These are phyloP conservation scores for Corythoichthys haematopterus DNA, from an alignment of 2,113 vertebrate genomes.

Conservation along the genomic window DNA sequence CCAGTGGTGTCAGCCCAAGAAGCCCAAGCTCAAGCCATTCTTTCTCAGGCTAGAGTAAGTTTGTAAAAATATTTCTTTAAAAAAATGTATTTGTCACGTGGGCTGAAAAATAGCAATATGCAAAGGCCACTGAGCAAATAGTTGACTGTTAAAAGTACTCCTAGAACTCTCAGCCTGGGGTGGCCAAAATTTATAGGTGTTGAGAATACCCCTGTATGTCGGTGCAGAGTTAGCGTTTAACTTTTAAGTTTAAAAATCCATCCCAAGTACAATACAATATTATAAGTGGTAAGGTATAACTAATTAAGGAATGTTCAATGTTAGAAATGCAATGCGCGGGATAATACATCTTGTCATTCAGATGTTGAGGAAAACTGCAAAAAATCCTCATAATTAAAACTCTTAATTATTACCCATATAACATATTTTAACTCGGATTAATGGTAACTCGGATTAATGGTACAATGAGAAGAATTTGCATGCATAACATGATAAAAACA, in stretches of 20 bases:
- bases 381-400: too few relatives aligned
- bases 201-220: conserved; percentile 12
- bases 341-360: too few relatives aligned
- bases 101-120: conserved; percentile 37
- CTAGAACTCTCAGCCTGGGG: conserved; percentile 21
- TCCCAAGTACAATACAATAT: not conserved
- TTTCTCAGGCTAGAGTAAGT: conserved; percentile 94
- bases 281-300: too few relatives aligned
- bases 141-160: conserved; percentile 67
- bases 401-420: too few relatives aligned
- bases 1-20: conserved; percentile 91
- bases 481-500: not conserved
- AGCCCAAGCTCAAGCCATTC: conserved; percentile 95
- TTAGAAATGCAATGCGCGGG: not conserved
- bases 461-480: not conserved
- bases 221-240: not conserved
- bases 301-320: not conserved
- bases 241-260: not conserved
- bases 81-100: conserved; percentile 45
- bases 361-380: too few relatives aligned
- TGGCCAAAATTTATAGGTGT: conserved; percentile 63
- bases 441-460: not conserved
- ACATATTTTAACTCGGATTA: not conserved
- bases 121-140: conserved; percentile 57
- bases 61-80: too few relatives aligned